Base-by-base conservation (phyloP, 2,888 invertebrate genomes). In the Agrochola circellaris region DNA sequence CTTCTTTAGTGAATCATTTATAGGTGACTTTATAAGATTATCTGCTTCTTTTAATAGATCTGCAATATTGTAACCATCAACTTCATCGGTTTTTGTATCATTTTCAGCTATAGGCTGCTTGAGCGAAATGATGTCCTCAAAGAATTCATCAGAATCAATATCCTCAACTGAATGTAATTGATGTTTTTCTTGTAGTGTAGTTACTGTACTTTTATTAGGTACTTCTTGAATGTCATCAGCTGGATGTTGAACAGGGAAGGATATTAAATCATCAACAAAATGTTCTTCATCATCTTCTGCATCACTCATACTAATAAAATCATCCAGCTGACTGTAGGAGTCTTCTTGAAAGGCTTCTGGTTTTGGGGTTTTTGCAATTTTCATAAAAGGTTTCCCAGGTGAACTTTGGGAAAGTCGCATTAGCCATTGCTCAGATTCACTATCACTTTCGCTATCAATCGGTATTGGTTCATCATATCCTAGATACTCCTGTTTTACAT, bases 331-430 rank as follows among this genome's bases (percentile, higher is more conserved):
- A 87, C 96, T 96, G 84, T 96, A 96, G 38, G 96, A 96, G 75
- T 95, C 94, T 85, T 93, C 93, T 69, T 87, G 90, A 58, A 88
- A 87, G 13, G 77, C 69, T 61, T 93, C 90, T 70, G 70, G 51
- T 79, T 88, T 89, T 54, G 81, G 90, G 13, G 88, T 86, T 77
- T 87, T 89, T 38, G 85, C 38, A 45, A 90, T 78, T 87, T 93
- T 93, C 61, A 88, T 89, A 74, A 95, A 94, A 54, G 95, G 93
- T 87, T 96, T 96, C 6, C 93, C 93, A 34, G 95, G 95, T 81
- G 96, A 95, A 83, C 92, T 95, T 90, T 97, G 97, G 4, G 97
- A 95, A 61, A 97, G 96, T 66, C 97, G 96, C 66, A 94, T 89
- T 30, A 95, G 94, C 94, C 97, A 97, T 74, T 97, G 93, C 73